Evolutionary conservation across 1,140 invertebrate genomes (phyloP).

Genomic region (Scylla paramamosain): DNA sequence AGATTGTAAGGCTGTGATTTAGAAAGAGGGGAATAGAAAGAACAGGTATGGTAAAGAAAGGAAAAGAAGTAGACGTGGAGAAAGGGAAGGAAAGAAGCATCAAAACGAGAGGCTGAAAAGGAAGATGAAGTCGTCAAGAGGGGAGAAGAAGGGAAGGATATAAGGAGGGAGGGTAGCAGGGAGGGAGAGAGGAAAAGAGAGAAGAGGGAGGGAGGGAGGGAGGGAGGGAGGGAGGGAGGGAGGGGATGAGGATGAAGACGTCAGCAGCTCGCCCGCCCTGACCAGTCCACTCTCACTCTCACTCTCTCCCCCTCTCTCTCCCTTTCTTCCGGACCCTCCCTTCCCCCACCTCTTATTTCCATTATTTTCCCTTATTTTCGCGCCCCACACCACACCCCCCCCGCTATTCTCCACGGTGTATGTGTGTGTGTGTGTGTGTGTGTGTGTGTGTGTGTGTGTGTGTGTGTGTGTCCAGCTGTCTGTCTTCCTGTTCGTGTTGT

Average conservation of each 20-base stretch:
- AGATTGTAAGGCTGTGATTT: background rate
- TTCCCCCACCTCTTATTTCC: conserved; percentile 53
- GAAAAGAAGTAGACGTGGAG: background rate
- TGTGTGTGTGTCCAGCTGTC: too few species aligned
- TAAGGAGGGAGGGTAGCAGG: background rate
- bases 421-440: background rate
- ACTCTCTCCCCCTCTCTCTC: conserved; percentile 59
- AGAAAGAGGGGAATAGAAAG: background rate
- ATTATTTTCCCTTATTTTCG: conserved; percentile 16
- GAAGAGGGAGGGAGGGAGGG: background rate
- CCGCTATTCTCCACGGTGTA: conserved; percentile 5
- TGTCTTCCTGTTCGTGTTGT: too few species aligned
- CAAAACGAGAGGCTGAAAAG: background rate
- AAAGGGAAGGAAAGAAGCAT: background rate
- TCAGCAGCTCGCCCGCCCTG: conserved; percentile 44
- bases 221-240: background rate
- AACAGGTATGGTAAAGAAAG: background rate
- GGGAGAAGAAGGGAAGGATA: background rate
- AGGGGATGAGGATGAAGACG: conserved; percentile 46
- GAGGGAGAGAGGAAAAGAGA: background rate
- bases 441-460: background rate
- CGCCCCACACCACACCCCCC: background rate
- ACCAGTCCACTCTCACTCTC: conserved; percentile 24
- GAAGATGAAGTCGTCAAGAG: conserved; percentile 32
- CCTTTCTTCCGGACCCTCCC: background rate